Evolutionary conservation across 2,888 invertebrate species (phyloP), one percentile per base, ranked within the genome.

Genomic region (Clusia tigrina): DNA sequence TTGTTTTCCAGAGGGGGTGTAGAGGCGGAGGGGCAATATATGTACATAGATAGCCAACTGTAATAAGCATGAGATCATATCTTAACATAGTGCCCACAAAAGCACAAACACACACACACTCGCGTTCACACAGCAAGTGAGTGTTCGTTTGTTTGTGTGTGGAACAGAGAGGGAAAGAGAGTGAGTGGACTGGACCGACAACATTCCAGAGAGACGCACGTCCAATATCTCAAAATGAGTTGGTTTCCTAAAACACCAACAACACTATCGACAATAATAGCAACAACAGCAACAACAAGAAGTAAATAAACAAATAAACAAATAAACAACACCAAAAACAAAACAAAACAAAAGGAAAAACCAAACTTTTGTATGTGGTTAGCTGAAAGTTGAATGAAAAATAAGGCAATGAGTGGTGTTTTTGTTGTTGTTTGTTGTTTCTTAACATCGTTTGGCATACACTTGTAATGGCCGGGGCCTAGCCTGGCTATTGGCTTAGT

Each of bases 161-260:
- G 42, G 12, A 25, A 17, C 38, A 38, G 3, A 42, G 6, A 22
- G 68, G 64, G n/a, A n/a, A n/a, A n/a, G n/a, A n/a, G n/a, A n/a
- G n/a, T n/a, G n/a, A n/a, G n/a, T n/a, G n/a, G 71, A 74, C 67
- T 68, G 62, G 71, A 70, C 68, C 65, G 68, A 69, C 76, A 59
- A 60, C 74, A 76, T 74, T 76, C 76, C 71, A 60, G 68, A 52
- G 62, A 67, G 70, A 75, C 74, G 74, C 74, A 71, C 71, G 23
- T 46, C 46, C 32, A 38, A 42, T 74, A 62, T 75, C 74, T 56
- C 17, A n/a, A n/a, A n/a, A n/a, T n/a, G n/a, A n/a, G n/a, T n/a
- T n/a, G n/a, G n/a, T n/a, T n/a, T n/a, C n/a, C n/a, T 20, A 51
- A 64, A 60, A 20, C 63, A 54, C 5, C 25, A 63, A 63, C 60